phyloP scores from a whole-genome alignment of 2,113 vertebrate species.

The Entelurus aequoreus region DNA sequence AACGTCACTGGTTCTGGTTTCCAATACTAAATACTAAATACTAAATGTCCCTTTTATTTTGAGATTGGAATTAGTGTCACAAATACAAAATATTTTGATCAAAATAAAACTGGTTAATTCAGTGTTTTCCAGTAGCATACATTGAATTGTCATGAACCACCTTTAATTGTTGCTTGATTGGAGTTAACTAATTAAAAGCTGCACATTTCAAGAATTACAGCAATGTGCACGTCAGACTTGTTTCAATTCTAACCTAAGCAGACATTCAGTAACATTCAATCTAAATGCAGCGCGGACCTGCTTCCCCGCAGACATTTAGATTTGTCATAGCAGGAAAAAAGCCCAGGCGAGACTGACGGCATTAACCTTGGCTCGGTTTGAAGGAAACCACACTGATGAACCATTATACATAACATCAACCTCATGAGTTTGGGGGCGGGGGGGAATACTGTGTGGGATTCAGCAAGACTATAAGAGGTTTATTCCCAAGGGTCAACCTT shows the following conservation, averaged over 20 bases:
- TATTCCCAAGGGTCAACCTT: too few relatives aligned
- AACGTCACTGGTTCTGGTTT: too few relatives aligned
- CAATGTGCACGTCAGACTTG: background rate
- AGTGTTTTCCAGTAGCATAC: too few relatives aligned
- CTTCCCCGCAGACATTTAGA: conserved; percentile 6
- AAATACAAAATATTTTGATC: too few relatives aligned
- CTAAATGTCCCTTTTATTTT: too few relatives aligned
- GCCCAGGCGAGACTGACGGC: conserved; percentile 1
- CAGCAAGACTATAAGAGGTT: too few relatives aligned
- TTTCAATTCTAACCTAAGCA: background rate
- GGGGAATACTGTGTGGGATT: too few relatives aligned
- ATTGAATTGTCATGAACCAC: background rate
- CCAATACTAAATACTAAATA: too few relatives aligned
- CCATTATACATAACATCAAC: background rate
- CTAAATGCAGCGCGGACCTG: background rate
- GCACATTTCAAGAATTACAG: background rate
- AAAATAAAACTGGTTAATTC: too few relatives aligned
- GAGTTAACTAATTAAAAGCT: conserved; percentile 1
- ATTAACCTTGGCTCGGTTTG: conserved; percentile 8
- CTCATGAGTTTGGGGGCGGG: background rate
- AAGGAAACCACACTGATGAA: conserved; percentile 1
- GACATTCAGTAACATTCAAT: background rate
- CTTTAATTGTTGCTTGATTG: background rate
- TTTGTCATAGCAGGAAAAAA: conserved; percentile 8
- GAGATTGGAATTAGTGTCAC: too few relatives aligned